Evolutionary conservation across 2,113 vertebrate genomes (phyloP), one percentile per base, ranked within the genome.

Genomic region (Nycticebus coucang): DNA sequence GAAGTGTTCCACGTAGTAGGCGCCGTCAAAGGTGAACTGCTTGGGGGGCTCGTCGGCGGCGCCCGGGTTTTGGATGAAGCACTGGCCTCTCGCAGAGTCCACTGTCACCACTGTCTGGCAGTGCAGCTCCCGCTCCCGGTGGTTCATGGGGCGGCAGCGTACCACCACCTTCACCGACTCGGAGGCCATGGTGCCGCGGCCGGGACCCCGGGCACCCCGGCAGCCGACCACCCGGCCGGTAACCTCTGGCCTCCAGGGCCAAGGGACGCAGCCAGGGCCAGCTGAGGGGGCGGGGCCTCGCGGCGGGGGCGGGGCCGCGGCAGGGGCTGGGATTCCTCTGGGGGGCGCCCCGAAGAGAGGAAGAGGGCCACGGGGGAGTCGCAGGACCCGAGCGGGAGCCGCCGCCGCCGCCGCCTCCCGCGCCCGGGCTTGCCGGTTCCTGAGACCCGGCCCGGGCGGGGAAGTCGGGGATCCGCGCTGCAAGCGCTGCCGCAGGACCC

Each of bases 11-110:
- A 97, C 95, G 88, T 93, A 96, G 97, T 99, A 99, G 0, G 98
- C 99, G 94, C 99, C 99, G 1, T 99, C 99, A 35, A 99, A 99
- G 87, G 99, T 99, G 98, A 99, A 99, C 96, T 99, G 99, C 95
- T 99, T 99, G 0, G 99, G 98, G 2, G 99, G 99, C 96, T 99
- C 98, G 0, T 97, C 93, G 0, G 81, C 2, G 0, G 98, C 98
- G 0, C 97, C 82, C 0, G 99, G 99, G 94, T 98, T 99, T 87
- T 97, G 95, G 87, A 99, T 99, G 95, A 98, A 99, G 97, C 99
- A 99, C 96, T 98, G 98, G 62, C 99, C 99, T 64, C 96, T 95
- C 0, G 95, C 72, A 11, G 97, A 96, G 91, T 99, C 99, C 97
- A 99, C 94, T 7, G 97, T 97, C 68, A 99, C 96, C 41, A 99